phyloP scores from a whole-genome alignment of 2,113 vertebrate species.

The Mohoua ochrocephala region DNA sequence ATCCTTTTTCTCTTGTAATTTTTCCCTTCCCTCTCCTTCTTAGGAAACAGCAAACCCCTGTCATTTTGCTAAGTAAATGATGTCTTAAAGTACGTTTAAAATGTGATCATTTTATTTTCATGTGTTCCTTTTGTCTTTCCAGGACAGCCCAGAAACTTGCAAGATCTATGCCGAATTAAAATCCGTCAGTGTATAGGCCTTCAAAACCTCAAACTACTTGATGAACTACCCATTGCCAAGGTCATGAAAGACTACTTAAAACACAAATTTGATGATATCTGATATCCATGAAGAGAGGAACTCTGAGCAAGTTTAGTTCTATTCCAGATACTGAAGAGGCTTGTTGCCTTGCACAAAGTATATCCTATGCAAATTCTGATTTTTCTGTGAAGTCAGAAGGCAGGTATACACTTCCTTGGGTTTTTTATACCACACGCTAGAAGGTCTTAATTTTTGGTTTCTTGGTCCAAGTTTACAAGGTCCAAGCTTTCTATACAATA shows the following conservation, averaged over 20 bases:
- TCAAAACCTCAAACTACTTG: conserved; percentile 92
- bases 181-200: conserved; percentile 97
- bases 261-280: conserved; percentile 97
- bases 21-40: not conserved
- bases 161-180: conserved; percentile 97
- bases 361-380: conserved; percentile 96
- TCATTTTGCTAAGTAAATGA: not conserved
- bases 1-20: not conserved
- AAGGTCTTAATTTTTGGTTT: conserved; percentile 80
- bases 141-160: conserved; percentile 93
- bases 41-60: not conserved
- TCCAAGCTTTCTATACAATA: conserved; percentile 73
- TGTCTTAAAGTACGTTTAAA: not conserved
- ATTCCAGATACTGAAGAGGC: conserved; percentile 78
- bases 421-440: conserved; percentile 72
- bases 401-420: conserved; percentile 79
- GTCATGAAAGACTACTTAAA: conserved; percentile 99
- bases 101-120: not conserved
- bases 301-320: conserved; percentile 72
- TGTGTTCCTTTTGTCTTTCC: conserved; percentile 62
- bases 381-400: conserved; percentile 80
- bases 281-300: conserved; percentile 69
- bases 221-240: conserved; percentile 95
- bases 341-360: conserved; percentile 82
- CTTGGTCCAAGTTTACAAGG: conserved; percentile 78